phyloP scores from a whole-genome alignment of 2,797 vertebrate species.

The Passerculus sandwichensis region DNA sequence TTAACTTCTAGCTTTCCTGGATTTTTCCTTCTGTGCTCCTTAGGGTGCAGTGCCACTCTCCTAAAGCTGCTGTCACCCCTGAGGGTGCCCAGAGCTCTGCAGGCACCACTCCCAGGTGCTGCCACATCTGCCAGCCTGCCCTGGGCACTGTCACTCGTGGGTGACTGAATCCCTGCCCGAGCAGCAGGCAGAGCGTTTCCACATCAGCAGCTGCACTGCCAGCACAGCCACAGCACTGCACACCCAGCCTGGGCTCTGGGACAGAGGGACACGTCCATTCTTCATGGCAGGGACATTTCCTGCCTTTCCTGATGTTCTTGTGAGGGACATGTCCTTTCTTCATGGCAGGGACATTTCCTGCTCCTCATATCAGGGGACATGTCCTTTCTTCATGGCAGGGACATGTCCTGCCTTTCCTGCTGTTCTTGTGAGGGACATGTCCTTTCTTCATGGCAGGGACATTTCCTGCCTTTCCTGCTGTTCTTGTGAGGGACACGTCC shows the following conservation, averaged over 20 bases:
- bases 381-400: fast-evolving
- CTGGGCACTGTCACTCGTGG: background rate
- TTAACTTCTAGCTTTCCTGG: background rate
- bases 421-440: background rate
- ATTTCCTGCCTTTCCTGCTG: too few relatives aligned
- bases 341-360: background rate
- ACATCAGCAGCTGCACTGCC: background rate
- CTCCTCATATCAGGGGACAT: too few relatives aligned
- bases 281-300: background rate
- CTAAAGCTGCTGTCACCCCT: background rate
- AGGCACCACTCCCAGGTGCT: background rate
- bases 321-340: background rate
- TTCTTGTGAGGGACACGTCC: background rate
- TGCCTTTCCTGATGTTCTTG: fast-evolving
- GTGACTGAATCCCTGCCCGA: background rate
- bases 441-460: fast-evolving
- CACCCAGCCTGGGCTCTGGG: background rate
- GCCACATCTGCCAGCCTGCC: background rate
- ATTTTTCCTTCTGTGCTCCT: background rate
- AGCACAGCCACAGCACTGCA: background rate
- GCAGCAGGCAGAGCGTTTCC: background rate
- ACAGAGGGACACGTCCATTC: background rate
- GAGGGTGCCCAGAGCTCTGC: background rate
- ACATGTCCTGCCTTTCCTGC: background rate
- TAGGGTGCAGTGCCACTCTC: background rate